These are phyloP conservation scores for Zygaena filipendulae DNA, from an alignment of 2,888 invertebrate genomes.

Conservation along the genomic window DNA sequence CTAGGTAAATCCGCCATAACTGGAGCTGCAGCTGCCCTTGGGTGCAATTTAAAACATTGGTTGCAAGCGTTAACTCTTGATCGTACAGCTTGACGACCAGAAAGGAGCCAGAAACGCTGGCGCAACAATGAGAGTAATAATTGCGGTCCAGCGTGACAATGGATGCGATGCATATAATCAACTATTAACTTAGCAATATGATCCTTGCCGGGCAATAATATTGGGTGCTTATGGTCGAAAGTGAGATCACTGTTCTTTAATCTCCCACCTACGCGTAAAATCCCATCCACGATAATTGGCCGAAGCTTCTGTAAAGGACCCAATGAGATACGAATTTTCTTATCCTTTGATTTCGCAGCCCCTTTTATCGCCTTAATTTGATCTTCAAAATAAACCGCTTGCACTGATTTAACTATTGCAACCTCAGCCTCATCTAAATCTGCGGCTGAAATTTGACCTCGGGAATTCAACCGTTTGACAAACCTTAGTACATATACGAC, in stretches of 20 bases:
- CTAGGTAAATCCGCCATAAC: no score
- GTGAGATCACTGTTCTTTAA: background rate
- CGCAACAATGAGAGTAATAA: constrained; percentile 7
- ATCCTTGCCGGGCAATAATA: background rate
- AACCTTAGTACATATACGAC: constrained; percentile 1
- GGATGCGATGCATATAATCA: constrained; percentile 4
- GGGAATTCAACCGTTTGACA: background rate
- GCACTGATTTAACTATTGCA: constrained; percentile 1
- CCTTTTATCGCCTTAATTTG: background rate
- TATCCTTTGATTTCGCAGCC: background rate
- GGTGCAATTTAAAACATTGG: background rate
- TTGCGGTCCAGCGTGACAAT: constrained; percentile 8
- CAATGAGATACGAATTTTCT: no score
- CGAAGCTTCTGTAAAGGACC: background rate
- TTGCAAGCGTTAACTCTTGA: background rate
- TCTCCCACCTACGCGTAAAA: constrained; percentile 2
- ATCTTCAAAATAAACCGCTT: background rate
- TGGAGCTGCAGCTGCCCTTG: background rate
- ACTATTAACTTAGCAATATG: constrained; percentile 5
- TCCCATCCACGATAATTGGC: background rate
- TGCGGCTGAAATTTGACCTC: constrained; percentile 3
- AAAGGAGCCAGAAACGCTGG: constrained; percentile 8
- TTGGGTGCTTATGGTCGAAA: constrained; percentile 4
- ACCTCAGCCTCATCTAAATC: constrained; percentile 4
- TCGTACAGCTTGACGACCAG: background rate